Conservation (phyloP, 2,888 invertebrate species). For the Cerastis rubricosa region DNA sequence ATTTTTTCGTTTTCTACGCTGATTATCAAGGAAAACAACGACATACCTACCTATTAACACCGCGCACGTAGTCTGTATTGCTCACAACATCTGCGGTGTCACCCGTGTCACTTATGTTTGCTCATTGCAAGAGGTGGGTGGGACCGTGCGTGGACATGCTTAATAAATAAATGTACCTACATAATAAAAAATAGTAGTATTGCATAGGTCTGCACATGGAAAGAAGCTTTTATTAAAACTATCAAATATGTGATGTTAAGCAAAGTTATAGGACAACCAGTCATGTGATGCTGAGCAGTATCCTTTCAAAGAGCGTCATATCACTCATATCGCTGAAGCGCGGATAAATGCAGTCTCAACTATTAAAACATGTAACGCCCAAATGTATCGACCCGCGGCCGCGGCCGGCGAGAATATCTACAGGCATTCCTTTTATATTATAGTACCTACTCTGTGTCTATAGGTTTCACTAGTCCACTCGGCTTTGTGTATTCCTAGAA, state of each 20-base stretch:
- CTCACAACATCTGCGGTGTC: not conserved
- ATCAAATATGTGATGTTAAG: not conserved
- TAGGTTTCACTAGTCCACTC: not conserved
- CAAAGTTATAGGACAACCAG: too few species aligned
- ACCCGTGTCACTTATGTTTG: too few species aligned
- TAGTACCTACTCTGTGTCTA: too few species aligned
- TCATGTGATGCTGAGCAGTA: not conserved
- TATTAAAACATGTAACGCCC: constrained; percentile 11
- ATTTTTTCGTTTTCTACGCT: not conserved
- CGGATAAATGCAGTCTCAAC: constrained; percentile 10
- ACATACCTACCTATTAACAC: not conserved
- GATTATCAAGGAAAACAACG: constrained; percentile 4
- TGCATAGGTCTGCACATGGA: not conserved
- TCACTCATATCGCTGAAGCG: not conserved
- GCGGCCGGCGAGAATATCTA: not conserved
- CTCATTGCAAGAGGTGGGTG: not conserved
- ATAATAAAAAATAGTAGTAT: too few species aligned
- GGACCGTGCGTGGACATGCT: not conserved
- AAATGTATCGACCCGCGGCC: constrained; percentile 14
- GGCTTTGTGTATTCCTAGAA: not conserved
- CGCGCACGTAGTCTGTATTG: not conserved
- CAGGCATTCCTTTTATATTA: too few species aligned
- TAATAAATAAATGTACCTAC: not conserved
- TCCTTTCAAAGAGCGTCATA: not conserved
- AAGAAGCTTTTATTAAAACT: not conserved